Conservation (phyloP, 2,888 invertebrate genomes). For the Bibio marci region DNA sequence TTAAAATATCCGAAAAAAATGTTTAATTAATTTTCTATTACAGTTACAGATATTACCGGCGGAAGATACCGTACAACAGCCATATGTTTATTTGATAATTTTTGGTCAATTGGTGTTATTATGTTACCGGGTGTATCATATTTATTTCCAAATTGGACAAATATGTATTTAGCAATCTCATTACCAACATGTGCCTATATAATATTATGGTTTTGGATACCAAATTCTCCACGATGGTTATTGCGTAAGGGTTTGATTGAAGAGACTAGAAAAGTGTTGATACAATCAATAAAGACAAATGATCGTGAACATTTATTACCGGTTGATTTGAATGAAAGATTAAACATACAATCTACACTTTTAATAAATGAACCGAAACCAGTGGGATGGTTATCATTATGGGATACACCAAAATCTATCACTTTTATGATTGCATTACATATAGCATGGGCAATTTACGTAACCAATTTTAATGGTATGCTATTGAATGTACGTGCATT, state of each 20-base stretch:
- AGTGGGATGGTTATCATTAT: conserved; percentile 22
- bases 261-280: conserved; percentile 23
- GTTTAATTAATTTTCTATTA: conserved; percentile 4
- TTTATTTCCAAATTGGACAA: conserved; percentile 26
- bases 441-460: conserved; percentile 23
- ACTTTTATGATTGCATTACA: conserved; percentile 24
- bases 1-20: too few relatives aligned
- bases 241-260: conserved; percentile 21
- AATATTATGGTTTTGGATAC: conserved; percentile 27
- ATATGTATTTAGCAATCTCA: conserved; percentile 29
- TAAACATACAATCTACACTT: conserved; percentile 18
- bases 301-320: conserved; percentile 22
- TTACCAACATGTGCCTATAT: conserved; percentile 27
- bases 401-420: conserved; percentile 22
- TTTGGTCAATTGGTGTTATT: conserved; percentile 31
- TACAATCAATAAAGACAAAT: conserved; percentile 25
- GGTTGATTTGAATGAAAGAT: conserved; percentile 19
- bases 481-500: conserved; percentile 30
- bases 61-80: conserved; percentile 25
- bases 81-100: conserved; percentile 28
- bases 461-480: conserved; percentile 30
- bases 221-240: conserved; percentile 31
- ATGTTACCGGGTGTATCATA: conserved; percentile 26
- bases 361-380: conserved; percentile 18
- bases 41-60: conserved; percentile 28